Percentiles rank a stretch among this genome's conserved stretches.
Evolutionary conservation across 1,140 invertebrate species (phyloP).

Genomic region (Homarus americanus): DNA sequence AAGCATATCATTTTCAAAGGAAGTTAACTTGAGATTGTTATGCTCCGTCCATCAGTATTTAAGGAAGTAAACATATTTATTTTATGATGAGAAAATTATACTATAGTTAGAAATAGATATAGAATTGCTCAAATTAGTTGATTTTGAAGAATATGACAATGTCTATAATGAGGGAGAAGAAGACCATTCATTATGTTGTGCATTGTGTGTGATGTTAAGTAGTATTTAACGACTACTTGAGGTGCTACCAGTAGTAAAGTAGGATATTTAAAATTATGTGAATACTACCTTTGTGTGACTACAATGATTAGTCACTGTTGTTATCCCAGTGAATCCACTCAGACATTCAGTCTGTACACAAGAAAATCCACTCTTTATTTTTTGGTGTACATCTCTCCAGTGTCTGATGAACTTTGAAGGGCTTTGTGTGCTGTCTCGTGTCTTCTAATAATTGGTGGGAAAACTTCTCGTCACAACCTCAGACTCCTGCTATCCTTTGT

Average conservation of each 20-base stretch:
- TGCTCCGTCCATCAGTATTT: constrained; percentile 59
- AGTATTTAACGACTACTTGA: constrained; percentile 9
- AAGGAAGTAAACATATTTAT: neutral
- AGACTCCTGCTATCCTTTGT: neutral
- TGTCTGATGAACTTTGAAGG: neutral
- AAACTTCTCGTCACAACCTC: neutral
- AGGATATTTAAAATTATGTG: neutral
- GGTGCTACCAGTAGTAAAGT: constrained; percentile 13
- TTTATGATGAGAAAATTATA: constrained; percentile 26
- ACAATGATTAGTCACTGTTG: neutral
- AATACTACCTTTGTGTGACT: neutral
- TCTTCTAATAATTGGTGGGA: neutral
- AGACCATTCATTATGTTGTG: neutral
- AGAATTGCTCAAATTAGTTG: constrained; percentile 54
- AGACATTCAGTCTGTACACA: neutral
- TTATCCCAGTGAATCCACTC: neutral
- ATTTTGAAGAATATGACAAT: neutral
- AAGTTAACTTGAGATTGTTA: neutral
- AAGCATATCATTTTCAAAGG: constrained; percentile 24
- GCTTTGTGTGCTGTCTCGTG: neutral
- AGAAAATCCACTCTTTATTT: neutral
- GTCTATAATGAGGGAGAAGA: neutral
- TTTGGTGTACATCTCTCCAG: neutral
- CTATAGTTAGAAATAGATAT: constrained; percentile 20
- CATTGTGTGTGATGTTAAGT: constrained; percentile 10